These are phyloP conservation scores for Porites evermanni DNA, from an alignment of 92 coral and sea anemone species.

Conservation along the genomic window DNA sequence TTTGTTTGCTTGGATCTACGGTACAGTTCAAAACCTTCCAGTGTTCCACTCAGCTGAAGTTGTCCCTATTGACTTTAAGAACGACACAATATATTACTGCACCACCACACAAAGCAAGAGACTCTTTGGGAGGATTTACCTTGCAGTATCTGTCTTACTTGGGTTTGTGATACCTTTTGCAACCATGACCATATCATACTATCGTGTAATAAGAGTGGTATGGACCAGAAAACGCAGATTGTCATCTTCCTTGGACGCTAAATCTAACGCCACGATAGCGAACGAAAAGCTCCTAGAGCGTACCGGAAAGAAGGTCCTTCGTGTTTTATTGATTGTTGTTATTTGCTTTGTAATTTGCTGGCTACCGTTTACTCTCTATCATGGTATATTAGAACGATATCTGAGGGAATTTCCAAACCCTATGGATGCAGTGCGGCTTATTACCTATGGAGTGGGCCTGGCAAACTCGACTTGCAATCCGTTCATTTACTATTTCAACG, in stretches of 20 bases:
- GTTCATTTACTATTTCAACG: constrained; percentile 58
- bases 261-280: neutral
- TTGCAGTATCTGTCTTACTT: constrained; percentile 40
- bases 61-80: constrained; percentile 12
- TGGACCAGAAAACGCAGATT: neutral
- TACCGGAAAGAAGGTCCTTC: constrained; percentile 52
- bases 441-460: constrained; percentile 63
- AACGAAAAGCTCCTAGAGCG: neutral
- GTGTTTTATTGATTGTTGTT: constrained; percentile 59
- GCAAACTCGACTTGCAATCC: constrained; percentile 74
- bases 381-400: constrained; percentile 67
- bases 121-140: constrained; percentile 31
- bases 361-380: constrained; percentile 71
- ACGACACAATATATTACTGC: constrained; percentile 41
- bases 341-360: constrained; percentile 63
- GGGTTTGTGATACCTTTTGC: constrained; percentile 7
- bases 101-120: constrained; percentile 60
- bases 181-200: neutral
- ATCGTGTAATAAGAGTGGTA: neutral
- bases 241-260: constrained; percentile 4
- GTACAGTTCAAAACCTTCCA: constrained; percentile 59
- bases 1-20: constrained; percentile 64
- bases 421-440: constrained; percentile 61
- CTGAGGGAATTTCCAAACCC: constrained; percentile 68
- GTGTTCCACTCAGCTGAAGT: constrained; percentile 54